Evolutionary conservation across 2,888 invertebrate species (phyloP).

Genomic region (Crossocerus cetratus): DNA sequence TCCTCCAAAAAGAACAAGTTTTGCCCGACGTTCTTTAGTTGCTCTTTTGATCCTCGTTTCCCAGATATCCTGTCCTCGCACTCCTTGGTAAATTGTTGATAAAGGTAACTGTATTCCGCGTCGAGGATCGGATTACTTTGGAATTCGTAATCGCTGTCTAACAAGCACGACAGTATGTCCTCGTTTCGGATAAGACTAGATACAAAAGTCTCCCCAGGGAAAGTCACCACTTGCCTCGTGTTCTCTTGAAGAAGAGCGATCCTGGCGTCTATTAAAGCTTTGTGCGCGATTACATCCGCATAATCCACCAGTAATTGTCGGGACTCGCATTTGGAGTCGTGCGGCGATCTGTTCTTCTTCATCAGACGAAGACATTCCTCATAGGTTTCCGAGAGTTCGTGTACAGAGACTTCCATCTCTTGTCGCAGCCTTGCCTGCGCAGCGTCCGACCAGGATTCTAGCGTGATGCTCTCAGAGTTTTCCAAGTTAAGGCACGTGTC

Average conservation of each 20-base stretch:
- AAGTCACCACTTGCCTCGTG: conserved; percentile 43
- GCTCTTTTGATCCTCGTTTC: conserved; percentile 61
- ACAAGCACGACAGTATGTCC: conserved; percentile 63
- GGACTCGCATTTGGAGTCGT: conserved; percentile 72
- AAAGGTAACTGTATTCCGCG: conserved; percentile 84
- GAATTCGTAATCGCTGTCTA: conserved; percentile 57
- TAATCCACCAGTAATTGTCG: conserved; percentile 81
- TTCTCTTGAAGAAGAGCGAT: conserved; percentile 82
- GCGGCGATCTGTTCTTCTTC: conserved; percentile 76
- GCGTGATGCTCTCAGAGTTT: conserved; percentile 83
- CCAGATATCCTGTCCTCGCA: conserved; percentile 74
- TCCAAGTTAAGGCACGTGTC: conserved; percentile 78
- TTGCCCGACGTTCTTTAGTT: conserved; percentile 61
- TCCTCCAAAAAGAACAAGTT: conserved; percentile 73
- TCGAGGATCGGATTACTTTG: conserved; percentile 79
- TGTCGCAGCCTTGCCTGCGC: conserved; percentile 85
- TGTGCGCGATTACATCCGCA: conserved; percentile 85
- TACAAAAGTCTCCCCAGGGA: conserved; percentile 66
- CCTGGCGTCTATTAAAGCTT: conserved; percentile 87
- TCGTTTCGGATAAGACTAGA: conserved; percentile 73
- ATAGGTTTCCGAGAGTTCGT: conserved; percentile 83
- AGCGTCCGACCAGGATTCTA: conserved; percentile 87
- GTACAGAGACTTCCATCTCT: conserved; percentile 85
- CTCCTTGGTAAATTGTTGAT: conserved; percentile 82
- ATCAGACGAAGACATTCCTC: conserved; percentile 82